Base-by-base conservation (phyloP, 35 echinoderm and acorn worm genomes). In the Nesometra sesokonis region DNA sequence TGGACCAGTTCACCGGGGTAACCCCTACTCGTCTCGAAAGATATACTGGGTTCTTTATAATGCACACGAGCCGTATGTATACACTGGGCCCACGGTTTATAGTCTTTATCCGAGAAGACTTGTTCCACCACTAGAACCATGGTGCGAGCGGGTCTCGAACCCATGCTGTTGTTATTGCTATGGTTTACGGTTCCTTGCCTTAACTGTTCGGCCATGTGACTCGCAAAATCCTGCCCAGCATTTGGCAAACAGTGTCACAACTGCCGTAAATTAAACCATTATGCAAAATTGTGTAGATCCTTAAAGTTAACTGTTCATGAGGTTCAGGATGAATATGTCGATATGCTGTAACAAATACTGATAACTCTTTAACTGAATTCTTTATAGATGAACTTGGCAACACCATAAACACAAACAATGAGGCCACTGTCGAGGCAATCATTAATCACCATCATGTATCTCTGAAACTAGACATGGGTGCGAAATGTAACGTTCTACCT, bases 181-280 rank as follows among this genome's bases (percentile, higher is more conserved):
- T n/a, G n/a, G n/a, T n/a, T n/a, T n/a, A n/a, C n/a, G n/a, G n/a
- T n/a, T n/a, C n/a, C 52, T 27, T 85, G 88, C 33, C 33, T 33
- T 36, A 90, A 79, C 11, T 84, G 82, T 46, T 34, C 57, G 37
- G 13, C 23, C 0, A 37, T 29, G 35, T 76, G 85, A 3, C 81
- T 9, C 0, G 27, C 33, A 32, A 77, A 36, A 84, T 17, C 40
- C 0, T 84, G 88, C 33, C 35, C 46, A 30, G 82, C 88, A 78
- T 89, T 32, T 21, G 82, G 88, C 32, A 89, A 89, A 37, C 88
- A 89, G 67, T 89, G 88, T 46, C 31, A 37, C 7, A 77, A 79
- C 33, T 77, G 88, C 78, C 46, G 67, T 11, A 89, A 85, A 85
- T 32, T 15, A 32, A 90, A 85, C 35, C 82, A 85, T 81, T 90